phyloP scores from a whole-genome alignment of 2,113 vertebrate genomes.

The Cavia porcellus region DNA sequence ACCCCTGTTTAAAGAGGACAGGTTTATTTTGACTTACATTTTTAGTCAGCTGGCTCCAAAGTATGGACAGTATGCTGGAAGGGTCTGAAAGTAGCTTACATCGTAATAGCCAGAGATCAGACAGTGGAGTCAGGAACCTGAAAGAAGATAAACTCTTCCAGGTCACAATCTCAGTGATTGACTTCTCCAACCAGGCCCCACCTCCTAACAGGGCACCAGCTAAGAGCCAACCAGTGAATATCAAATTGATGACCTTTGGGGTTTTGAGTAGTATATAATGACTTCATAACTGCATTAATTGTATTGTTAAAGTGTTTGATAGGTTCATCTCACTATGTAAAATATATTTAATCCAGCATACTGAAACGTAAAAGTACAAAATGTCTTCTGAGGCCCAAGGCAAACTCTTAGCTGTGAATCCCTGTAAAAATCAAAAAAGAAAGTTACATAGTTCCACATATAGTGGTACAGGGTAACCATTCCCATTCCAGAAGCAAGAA shows the following conservation, averaged over 20 bases:
- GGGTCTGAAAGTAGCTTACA: neutral
- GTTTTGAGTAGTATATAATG: constrained; percentile 82
- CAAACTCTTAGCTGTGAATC: neutral
- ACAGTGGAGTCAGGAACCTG: neutral
- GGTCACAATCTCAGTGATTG: neutral
- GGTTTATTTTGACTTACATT: neutral
- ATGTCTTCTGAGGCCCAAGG: too few species aligned
- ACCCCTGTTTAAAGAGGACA: neutral
- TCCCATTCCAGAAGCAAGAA: neutral
- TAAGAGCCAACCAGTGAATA: neutral
- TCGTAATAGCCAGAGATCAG: neutral
- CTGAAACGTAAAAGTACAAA: too few species aligned
- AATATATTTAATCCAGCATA: too few species aligned
- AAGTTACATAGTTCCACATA: neutral
- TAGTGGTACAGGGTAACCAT: neutral
- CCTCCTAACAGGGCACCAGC: neutral
- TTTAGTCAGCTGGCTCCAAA: neutral
- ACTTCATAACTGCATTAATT: constrained; percentile 84
- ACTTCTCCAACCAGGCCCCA: neutral
- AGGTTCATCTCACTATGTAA: too few species aligned
- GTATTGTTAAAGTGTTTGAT: constrained; percentile 88
- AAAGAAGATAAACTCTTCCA: neutral
- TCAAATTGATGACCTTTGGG: constrained; percentile 75
- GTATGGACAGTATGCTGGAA: neutral
- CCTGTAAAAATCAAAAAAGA: neutral